These are phyloP conservation scores for Catharus ustulatus DNA, from an alignment of 2,797 vertebrate genomes.

Conservation along the genomic window DNA sequence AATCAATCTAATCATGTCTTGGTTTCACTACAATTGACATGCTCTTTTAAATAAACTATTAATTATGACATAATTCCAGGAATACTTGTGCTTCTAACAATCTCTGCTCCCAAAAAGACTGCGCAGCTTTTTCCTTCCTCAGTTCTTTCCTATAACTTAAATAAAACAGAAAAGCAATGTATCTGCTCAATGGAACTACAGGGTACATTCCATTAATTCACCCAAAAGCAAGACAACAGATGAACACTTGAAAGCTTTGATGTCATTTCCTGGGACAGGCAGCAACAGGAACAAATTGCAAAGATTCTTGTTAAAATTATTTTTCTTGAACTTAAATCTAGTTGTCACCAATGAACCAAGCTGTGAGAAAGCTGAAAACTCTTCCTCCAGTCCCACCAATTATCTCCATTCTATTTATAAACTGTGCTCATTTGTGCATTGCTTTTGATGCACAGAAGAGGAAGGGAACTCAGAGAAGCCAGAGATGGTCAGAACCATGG, in stretches of 20 bases:
- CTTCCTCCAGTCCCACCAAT: not conserved
- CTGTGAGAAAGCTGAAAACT: not conserved
- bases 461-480: not conserved
- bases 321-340: conserved; percentile 1
- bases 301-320: not conserved
- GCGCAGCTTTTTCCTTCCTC: not conserved
- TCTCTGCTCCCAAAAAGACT: not conserved
- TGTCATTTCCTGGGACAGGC: conserved; percentile 2
- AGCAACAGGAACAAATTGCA: not conserved
- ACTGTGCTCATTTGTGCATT: not conserved
- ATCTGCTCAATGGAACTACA: not conserved
- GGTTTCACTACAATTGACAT: not conserved
- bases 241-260: not conserved
- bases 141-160: not conserved
- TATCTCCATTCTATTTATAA: not conserved
- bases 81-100: not conserved
- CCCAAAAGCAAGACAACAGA: conserved; percentile 1
- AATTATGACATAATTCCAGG: not conserved
- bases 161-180: conserved; percentile 3
- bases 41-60: not conserved
- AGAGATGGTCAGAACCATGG: not conserved
- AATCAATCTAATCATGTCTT: not conserved
- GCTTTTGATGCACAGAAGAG: not conserved
- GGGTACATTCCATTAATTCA: not conserved
- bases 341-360: not conserved